Conservation (phyloP, 2,113 vertebrate genomes). For the Candoia aspera region DNA sequence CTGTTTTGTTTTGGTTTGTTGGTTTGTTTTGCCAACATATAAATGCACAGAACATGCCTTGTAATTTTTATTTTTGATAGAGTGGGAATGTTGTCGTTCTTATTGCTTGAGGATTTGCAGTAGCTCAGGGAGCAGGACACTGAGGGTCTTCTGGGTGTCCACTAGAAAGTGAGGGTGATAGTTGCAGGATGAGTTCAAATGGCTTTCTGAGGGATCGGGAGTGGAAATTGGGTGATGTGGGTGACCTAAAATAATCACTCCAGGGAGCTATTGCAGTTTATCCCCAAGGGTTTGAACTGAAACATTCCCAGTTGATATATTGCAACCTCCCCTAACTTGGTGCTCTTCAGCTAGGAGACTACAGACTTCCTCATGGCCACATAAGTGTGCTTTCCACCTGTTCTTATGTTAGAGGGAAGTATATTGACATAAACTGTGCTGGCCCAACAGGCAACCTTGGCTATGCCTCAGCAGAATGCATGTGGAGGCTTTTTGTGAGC, state of each 20-base stretch:
- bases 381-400: not conserved
- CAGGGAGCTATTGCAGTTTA: no score
- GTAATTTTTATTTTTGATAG: not conserved
- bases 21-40: not conserved
- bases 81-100: not conserved
- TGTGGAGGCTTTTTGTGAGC: no score
- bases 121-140: not conserved
- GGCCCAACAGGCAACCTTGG: not conserved
- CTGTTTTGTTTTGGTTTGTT: not conserved
- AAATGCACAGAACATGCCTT: not conserved
- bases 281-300: not conserved
- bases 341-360: not conserved
- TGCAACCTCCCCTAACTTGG: no score
- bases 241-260: not conserved
- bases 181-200: not conserved
- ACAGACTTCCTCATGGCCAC: not conserved
- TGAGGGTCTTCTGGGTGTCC: not conserved
- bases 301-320: not conserved
- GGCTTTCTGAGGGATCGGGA: not conserved
- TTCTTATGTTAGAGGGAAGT: not conserved
- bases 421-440: not conserved
- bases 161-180: not conserved
- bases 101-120: not conserved
- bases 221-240: no score
- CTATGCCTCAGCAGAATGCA: not conserved